Evolutionary conservation across 1,140 invertebrate species (phyloP), one percentile per base, ranked within the genome.

Genomic region (Laupala kohalensis): DNA sequence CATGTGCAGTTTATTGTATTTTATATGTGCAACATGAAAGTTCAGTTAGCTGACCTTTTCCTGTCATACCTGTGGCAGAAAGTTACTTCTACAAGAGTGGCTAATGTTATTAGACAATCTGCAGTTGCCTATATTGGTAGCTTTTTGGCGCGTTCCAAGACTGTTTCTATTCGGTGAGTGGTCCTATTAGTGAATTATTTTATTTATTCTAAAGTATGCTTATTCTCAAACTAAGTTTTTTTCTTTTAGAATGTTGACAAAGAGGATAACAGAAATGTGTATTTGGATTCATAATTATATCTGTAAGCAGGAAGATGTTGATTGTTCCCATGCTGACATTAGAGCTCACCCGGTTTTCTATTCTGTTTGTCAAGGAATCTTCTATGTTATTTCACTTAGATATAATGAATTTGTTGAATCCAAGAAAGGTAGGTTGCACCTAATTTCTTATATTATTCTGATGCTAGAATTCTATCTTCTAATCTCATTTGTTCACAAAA

Each of bases 381-480:
- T 98, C 79, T 96, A 97, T 81, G 82, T 96, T 4, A 88, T 97
- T 71, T 88, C 91, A 0, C 96, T 96, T 79, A 89, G 92, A 74
- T 89, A 93, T 77, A 89, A 89, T 76, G 92, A 96, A 78, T 83
- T 97, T 72, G 87, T 93, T 71, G 84, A 86, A 72, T 87, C 80
- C 74, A 88, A 87, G 76, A 89, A 89, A 83, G 87, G 91, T 93
- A 82, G 86, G 84, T 84, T 25, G 9, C n/a, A 53, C 9, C 4
- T 53, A 53, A 53, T 2, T 13, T 53, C 37, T 53, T 9, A 53
- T 53, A 19, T n/a, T 53, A 19, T 53, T 53, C 9, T 13, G 19
- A 53, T 53, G 1, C 37, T 13, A 13, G 37, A 53, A n/a, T n/a
- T n/a, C n/a, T n/a, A n/a, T n/a, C n/a, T n/a, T n/a, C n/a, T n/a